phyloP scores from a whole-genome alignment of 2,888 invertebrate genomes.

The Noctua janthina region DNA sequence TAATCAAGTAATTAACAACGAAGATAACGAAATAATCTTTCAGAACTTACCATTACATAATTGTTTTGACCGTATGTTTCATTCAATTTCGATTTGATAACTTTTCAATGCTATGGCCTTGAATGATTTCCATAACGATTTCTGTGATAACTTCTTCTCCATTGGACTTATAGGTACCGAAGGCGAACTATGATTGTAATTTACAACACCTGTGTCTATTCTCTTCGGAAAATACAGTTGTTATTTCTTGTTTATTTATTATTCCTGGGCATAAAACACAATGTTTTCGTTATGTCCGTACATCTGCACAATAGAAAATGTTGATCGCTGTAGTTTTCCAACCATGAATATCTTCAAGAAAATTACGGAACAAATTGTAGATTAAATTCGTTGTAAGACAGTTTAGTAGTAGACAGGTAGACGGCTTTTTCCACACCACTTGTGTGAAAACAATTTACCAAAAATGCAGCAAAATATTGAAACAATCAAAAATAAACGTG shows the following conservation, averaged over 20 bases:
- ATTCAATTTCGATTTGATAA: constrained; percentile 19
- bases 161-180: background rate
- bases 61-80: constrained; percentile 20
- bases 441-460: background rate
- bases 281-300: background rate
- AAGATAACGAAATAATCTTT: constrained; percentile 44
- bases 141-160: background rate
- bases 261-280: background rate
- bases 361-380: background rate
- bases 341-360: background rate
- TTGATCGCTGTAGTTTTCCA: background rate
- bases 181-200: background rate
- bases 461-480: constrained; percentile 8
- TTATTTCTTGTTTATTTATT: background rate
- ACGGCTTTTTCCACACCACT: background rate
- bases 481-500: constrained; percentile 34
- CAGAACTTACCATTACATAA: constrained; percentile 28
- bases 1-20: constrained; percentile 44
- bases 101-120: constrained; percentile 13
- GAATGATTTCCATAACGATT: constrained; percentile 2
- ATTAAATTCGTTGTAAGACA: background rate
- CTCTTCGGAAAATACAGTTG: background rate
- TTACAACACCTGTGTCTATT: background rate
- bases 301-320: background rate
- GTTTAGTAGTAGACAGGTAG: background rate